These are phyloP conservation scores for Aricia artaxerxes DNA, from an alignment of 2,888 invertebrate species.

Conservation along the genomic window DNA sequence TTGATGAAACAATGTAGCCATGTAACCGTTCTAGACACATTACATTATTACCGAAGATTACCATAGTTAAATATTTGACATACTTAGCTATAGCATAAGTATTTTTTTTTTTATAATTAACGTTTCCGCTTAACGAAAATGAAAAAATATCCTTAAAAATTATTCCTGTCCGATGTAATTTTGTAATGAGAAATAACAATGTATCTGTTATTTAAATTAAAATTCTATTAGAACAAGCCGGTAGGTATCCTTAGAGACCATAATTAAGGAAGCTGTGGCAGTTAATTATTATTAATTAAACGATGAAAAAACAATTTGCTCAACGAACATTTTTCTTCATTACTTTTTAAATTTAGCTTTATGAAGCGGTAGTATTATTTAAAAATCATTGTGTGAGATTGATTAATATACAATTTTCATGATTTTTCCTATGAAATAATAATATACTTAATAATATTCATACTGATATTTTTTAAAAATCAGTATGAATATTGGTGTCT, in stretches of 20 bases:
- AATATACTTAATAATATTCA: too few species aligned
- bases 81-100: too few species aligned
- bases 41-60: too few species aligned
- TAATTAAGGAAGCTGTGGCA: conserved; percentile 10
- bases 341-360: not conserved
- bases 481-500: too few species aligned
- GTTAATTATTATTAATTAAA: conserved; percentile 14
- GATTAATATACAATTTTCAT: not conserved
- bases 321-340: not conserved
- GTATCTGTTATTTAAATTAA: not conserved
- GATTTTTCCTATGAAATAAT: too few species aligned
- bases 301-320: conserved; percentile 7
- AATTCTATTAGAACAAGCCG: not conserved
- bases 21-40: too few species aligned
- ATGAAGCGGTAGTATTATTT: not conserved
- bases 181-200: not conserved
- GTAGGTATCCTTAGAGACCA: not conserved
- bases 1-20: too few species aligned
- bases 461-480: too few species aligned
- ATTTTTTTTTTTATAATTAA: not conserved
- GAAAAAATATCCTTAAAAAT: not conserved
- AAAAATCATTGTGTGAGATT: not conserved
- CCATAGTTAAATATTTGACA: too few species aligned
- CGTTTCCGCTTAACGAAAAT: not conserved
- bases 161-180: not conserved